Evolutionary conservation across 2,797 vertebrate species (phyloP), one percentile per base, ranked within the genome.

Genomic region (Alexandromys oeconomus): DNA sequence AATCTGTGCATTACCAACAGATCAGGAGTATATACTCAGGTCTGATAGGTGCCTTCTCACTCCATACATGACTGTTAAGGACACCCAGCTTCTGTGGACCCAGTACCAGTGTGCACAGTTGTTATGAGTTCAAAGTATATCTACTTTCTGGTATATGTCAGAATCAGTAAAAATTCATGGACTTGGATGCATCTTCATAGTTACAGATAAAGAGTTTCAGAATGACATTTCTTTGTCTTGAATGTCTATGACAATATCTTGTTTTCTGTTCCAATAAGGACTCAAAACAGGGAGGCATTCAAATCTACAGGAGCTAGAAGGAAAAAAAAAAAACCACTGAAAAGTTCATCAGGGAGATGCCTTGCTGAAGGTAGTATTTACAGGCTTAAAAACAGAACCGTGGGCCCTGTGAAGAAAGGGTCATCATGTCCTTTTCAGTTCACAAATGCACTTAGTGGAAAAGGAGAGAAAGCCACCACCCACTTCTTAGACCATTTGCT

Each of bases 141-240:
- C 31, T 37, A n/a, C 63, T 92, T 94, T 78, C 85, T 89, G 79
- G 10, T 43, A 63, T 40, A 15, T 61, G 13, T 27, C 15, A 2
- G 37, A 76, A 88, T 94, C 51, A n/a, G 14, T 82, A 78, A 86
- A 63, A 74, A 71, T 27, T 79, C 61, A 7, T 37, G 69, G 77
- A 92, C 61, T 89, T 46, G 67, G 23, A 13, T n/a, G 17, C 34
- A 77, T 13, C 5, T 25, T 90, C 57, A 37, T 48, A 89, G 31
- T 78, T 73, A 57, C 19, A 94, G 48, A 29, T 65, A 54, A 74
- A 74, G 46, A 93, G 23, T 82, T 93, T 86, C 4, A 78, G 92
- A 90, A 51, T 90, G 80, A 29, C 31, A 73, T 85, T 86, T 87
- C 19, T 43, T 57, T 54, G 29, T 31, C 43, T 92, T 51, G 77